Base-by-base conservation (phyloP, 2,888 invertebrate species). In the Synanthedon formicaeformis region DNA sequence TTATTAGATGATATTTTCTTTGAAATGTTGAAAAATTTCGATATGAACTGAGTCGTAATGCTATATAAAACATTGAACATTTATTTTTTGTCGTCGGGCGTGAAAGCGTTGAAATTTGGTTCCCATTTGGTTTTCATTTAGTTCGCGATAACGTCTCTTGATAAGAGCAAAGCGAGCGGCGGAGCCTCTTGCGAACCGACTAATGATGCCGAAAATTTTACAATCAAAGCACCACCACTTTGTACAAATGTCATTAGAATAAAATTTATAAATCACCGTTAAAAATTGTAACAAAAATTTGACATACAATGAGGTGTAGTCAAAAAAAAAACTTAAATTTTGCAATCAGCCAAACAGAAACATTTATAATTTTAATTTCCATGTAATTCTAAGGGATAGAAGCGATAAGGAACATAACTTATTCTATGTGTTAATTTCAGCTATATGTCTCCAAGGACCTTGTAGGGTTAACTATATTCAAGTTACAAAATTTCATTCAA, bases 181-280 rank as follows among this genome's bases (percentile, higher is more conserved):
- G 45, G 45, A 45, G 14, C 45, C 14, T 6, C n/a, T 45, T 14
- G 45, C 45, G 45, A n/a, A 13, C 10, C 45, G 6, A 12, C 45
- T 45, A 45, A 45, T 45, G 45, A 45, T 45, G 45, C 14, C 45
- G 45, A n/a, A 14, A 45, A 45, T 45, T 45, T 45, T 45, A 45
- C 45, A 45, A 45, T 14, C 34, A 34, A 34, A 34, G 10, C 10
- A 34, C 10, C 34, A 34, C 34, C 34, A 34, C 34, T 34, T 34
- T 34, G 34, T 34, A 10, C 34, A 34, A 34, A 34, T 34, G 34
- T 6, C 34, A 53, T 41, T 51, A 53, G 48, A 45, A 50, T 41
- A 51, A 40, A 23, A 11, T 48, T 53, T 53, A 51, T 45, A 18
- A 23, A 40, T 41, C 51, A 53, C 51, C 41, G 51, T 53, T 53